These are phyloP conservation scores for Marcusenius ussheri DNA, from an alignment of 2,113 vertebrate genomes.

Conservation along the genomic window DNA sequence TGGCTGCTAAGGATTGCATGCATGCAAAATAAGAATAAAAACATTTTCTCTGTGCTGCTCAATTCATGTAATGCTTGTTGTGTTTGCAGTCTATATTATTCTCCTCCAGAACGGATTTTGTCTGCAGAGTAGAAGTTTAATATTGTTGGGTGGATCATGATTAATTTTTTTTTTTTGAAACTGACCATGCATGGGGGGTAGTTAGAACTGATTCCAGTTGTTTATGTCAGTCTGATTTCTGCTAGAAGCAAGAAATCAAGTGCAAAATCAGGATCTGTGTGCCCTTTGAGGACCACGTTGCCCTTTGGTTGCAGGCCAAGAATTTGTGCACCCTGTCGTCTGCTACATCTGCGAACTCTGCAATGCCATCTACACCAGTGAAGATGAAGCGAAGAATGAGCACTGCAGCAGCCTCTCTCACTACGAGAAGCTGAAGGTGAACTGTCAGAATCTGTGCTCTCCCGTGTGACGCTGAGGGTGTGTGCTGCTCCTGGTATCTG, in stretches of 20 bases:
- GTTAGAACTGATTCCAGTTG: not conserved
- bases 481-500: not conserved
- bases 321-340: constrained; percentile 58
- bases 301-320: constrained; percentile 40
- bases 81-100: not conserved
- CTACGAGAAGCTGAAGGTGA: constrained; percentile 52
- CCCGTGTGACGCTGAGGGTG: not conserved
- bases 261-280: not conserved
- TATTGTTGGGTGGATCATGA: constrained; percentile 46
- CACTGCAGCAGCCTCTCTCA: constrained; percentile 58
- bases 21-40: not conserved
- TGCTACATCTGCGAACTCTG: constrained; percentile 62
- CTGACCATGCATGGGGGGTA: not conserved
- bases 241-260: not conserved
- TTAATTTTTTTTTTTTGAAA: not conserved
- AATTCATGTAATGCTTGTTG: not conserved
- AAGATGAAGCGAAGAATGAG: constrained; percentile 57
- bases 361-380: constrained; percentile 53
- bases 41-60: not conserved
- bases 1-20: not conserved
- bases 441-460: not conserved
- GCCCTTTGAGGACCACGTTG: not conserved
- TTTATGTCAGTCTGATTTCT: not conserved
- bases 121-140: not conserved
- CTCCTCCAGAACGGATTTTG: not conserved